Percentiles rank a stretch among this genome's conserved stretches.
Evolutionary conservation across 2,888 invertebrate species (phyloP).

Genomic region (Trissonchulus sp.): DNA sequence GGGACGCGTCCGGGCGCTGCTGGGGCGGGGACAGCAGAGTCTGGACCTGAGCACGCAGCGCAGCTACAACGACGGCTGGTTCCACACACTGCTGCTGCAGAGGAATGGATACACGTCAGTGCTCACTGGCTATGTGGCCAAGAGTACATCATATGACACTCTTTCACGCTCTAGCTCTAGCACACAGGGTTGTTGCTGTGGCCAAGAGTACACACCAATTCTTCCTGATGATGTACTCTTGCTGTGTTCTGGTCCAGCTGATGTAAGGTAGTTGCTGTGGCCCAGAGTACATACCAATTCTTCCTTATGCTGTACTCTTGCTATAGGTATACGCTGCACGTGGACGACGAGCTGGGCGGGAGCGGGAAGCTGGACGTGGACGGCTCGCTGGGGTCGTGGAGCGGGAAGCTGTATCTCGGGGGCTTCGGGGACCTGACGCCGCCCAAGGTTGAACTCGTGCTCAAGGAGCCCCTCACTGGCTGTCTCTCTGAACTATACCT

Average conservation of each 20-base stretch:
- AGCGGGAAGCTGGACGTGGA: slow-evolving; percentile 41
- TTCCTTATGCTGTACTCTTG: too few relatives aligned
- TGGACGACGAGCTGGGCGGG: slow-evolving; percentile 51
- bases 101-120: slow-evolving; percentile 41
- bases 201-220: too few relatives aligned
- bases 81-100: slow-evolving; percentile 46
- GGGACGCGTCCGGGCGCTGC: neutral
- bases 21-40: neutral
- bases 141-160: neutral
- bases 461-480: slow-evolving; percentile 50
- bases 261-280: too few relatives aligned
- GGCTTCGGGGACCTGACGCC: slow-evolving; percentile 43
- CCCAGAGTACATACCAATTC: too few relatives aligned
- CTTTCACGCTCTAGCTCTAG: too few relatives aligned
- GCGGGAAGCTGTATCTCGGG: slow-evolving; percentile 42
- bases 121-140: neutral
- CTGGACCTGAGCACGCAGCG: neutral
- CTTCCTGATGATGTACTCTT: too few relatives aligned
- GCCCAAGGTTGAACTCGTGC: slow-evolving; percentile 44
- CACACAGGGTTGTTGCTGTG: too few relatives aligned
- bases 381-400: slow-evolving; percentile 40
- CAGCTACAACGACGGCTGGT: slow-evolving; percentile 41
- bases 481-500: slow-evolving; percentile 55
- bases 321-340: slow-evolving; percentile 37
- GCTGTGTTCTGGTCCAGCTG: too few relatives aligned